phyloP scores from a whole-genome alignment of 2,888 invertebrate genomes.

The Melieria crassipennis region DNA sequence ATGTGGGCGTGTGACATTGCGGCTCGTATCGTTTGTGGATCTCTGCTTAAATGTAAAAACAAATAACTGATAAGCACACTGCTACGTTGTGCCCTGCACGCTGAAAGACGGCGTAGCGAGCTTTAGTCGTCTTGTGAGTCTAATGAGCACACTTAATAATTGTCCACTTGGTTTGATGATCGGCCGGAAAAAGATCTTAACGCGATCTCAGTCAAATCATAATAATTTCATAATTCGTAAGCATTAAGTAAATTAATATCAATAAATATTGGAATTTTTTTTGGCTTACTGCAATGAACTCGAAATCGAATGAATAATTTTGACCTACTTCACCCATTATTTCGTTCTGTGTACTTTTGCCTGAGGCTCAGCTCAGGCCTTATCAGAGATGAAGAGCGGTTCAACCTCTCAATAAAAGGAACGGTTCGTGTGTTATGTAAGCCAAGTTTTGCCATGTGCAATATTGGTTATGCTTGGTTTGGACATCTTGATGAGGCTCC shows the following conservation, averaged over 20 bases:
- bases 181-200: too few relatives aligned
- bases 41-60: constrained; percentile 51
- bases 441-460: constrained; percentile 28
- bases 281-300: background rate
- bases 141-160: too few relatives aligned
- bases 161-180: too few relatives aligned
- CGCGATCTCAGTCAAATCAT: too few relatives aligned
- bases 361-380: constrained; percentile 62
- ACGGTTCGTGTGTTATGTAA: constrained; percentile 29
- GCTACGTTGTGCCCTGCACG: too few relatives aligned
- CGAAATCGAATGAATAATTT: background rate
- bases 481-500: constrained; percentile 23
- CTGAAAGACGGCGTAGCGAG: too few relatives aligned
- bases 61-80: constrained; percentile 24
- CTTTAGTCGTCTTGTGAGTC: background rate
- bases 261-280: too few relatives aligned
- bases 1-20: constrained; percentile 65
- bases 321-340: background rate
- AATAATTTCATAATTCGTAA: too few relatives aligned
- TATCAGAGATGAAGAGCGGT: constrained; percentile 58
- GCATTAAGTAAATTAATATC: too few relatives aligned
- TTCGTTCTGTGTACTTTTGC: constrained; percentile 47
- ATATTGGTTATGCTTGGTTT: constrained; percentile 28
- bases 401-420: constrained; percentile 38
- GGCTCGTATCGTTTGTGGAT: constrained; percentile 60